phyloP scores from a whole-genome alignment of 2,888 invertebrate species.

The Acrobasis consociella region DNA sequence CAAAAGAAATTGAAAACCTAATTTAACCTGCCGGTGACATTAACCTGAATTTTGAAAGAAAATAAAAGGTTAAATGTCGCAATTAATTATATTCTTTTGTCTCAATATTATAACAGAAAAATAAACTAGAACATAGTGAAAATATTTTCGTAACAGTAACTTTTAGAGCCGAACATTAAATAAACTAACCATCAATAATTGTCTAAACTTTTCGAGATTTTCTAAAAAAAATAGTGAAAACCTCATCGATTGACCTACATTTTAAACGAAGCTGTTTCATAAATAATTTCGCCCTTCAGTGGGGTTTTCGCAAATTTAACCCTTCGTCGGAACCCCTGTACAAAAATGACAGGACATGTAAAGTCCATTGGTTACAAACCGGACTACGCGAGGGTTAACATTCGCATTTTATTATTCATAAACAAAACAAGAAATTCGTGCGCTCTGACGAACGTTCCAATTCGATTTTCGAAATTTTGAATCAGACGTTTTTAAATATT shows the following conservation, averaged over 20 bases:
- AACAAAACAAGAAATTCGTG: slow-evolving; percentile 11
- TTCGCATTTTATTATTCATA: slow-evolving; percentile 21
- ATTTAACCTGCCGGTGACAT: neutral
- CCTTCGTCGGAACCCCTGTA: slow-evolving; percentile 35
- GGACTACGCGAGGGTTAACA: slow-evolving; percentile 44
- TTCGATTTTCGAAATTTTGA: slow-evolving; percentile 11
- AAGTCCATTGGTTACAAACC: slow-evolving; percentile 65
- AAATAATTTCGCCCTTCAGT: slow-evolving; percentile 23
- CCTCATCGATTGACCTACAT: slow-evolving; percentile 34
- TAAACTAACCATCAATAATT: slow-evolving; percentile 14
- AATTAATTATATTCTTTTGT: neutral
- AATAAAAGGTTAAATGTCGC: neutral
- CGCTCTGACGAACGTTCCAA: slow-evolving; percentile 7
- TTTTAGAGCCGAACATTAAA: neutral
- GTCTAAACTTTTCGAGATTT: neutral
- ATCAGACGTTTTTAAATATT: neutral
- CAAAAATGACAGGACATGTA: slow-evolving; percentile 62
- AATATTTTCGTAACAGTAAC: neutral
- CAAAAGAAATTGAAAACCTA: neutral
- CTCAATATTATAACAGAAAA: neutral
- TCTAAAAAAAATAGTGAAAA: neutral
- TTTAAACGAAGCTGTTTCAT: slow-evolving; percentile 22
- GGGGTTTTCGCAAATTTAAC: slow-evolving; percentile 25
- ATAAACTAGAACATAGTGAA: neutral
- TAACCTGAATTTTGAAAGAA: neutral